Base-by-base conservation (phyloP, 2,797 vertebrate genomes). In the Anomalospiza imberbis region DNA sequence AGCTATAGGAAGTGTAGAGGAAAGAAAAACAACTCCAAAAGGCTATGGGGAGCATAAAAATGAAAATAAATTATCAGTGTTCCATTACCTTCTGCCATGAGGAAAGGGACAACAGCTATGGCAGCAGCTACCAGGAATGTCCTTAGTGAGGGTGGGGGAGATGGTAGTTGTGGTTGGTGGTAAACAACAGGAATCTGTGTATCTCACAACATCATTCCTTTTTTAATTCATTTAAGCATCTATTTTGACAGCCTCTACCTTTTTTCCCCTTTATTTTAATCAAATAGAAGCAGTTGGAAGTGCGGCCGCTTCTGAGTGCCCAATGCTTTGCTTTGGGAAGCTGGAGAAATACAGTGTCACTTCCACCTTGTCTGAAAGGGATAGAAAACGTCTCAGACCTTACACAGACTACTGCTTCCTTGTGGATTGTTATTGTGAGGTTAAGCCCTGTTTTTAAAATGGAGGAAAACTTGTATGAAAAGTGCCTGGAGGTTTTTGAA, bases 401-500 rank as follows among this genome's bases (percentile, higher is more conserved):
- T 83, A 44, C 29, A 53, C 16, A 71, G 24, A 25, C 75, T 94
- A 47, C 48, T 65, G 32, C 40, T 51, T 81, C 50, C 40, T 87
- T 75, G 34, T 65, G 47, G 20, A 44, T 34, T 66, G 28, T 61
- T 76, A 38, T 44, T 78, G 61, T 2, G 55, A 54, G 70, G 85
- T 74, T 77, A 94, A 95, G 61, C 51, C 45, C 48, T 47, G 42
- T 70, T 77, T 92, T 72, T 48, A 85, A 96, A 91, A 92, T 12
- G 44, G 53, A 68, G 45, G 47, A 87, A 94, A 84, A 78, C 40
- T 58, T 66, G 51, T 82, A 74, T 78, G 91, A 93, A 91, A 96
- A 94, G 57, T 81, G 38, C 53, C 72, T 58, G 53, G 53, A 75
- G 76, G 85, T 42, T 94, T 94, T 93, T 84, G 89, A 96, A 91